Base-by-base conservation (phyloP, 2,888 invertebrate species). In the Limenitis camilla region DNA sequence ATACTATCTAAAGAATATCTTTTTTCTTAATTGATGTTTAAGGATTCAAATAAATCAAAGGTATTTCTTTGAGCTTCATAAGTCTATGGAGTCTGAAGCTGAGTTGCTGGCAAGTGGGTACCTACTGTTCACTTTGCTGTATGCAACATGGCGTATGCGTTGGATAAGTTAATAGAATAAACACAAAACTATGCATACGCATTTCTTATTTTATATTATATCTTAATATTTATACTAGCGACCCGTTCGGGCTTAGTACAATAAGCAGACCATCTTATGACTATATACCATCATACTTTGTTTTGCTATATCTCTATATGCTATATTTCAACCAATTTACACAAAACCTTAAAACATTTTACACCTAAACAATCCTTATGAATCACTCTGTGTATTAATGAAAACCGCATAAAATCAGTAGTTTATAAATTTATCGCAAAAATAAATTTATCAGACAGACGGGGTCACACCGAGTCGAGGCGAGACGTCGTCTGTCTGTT, bases 101-200 rank as follows among this genome's bases (percentile, higher is more conserved):
- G 71, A 74, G 77, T 78, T 76, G 76, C 71, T 72, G 67, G 68
- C 63, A 70, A 64, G 68, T 71, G 72, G 67, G 66, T 68, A 61
- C 19, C 19, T 19, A 19, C 67, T 68, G 70, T 73, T 75, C 75
- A 74, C 77, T 78, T 76, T 63, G 67, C 67, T 65, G 68, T 66
- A 56, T 56, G 57, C 61, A 63, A 62, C 67, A 65, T 48, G 19
- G 19, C 19, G 19, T 19, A 19, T 19, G 19, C 19, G 19, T 19
- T 19, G 48, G 50, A 51, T 50, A 51, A 46, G 50, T 47, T 53
- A 53, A 56, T 69, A 54, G 52, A 57, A 54, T 50, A 36, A 57
- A 49, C 33, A 58, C 49, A 56, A 51, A 55, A 59, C 53, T 48
- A 53, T 43, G 49, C 49, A 54, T 47, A 55, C 49, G 43, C 44